phyloP scores from a whole-genome alignment of 1,140 invertebrate species.

The Caerostris darwini region DNA sequence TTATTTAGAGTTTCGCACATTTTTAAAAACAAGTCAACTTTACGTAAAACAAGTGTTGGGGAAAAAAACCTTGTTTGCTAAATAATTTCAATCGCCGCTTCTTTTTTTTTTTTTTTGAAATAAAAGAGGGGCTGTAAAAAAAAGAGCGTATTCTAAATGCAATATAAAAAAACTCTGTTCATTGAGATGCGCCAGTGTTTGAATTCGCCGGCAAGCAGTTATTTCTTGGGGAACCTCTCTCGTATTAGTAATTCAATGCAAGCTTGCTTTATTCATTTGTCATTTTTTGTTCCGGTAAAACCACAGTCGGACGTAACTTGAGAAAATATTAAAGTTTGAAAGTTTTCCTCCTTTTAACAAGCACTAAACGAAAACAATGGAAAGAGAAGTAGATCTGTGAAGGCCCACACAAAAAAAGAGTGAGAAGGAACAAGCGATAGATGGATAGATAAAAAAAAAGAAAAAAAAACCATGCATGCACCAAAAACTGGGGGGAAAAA shows the following conservation, averaged over 20 bases:
- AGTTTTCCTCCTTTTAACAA: slow-evolving; percentile 76
- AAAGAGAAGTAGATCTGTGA: slow-evolving; percentile 57
- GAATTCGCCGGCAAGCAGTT: slow-evolving; percentile 29
- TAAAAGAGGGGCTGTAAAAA: slow-evolving; percentile 17
- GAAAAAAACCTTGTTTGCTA: slow-evolving; percentile 46
- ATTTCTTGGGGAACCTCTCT: not conserved
- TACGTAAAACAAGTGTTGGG: slow-evolving; percentile 13
- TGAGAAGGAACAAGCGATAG: slow-evolving; percentile 69
- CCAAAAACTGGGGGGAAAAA: slow-evolving; percentile 26
- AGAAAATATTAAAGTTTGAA: slow-evolving; percentile 78
- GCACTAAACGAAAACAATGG: slow-evolving; percentile 76
- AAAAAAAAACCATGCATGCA: slow-evolving; percentile 32
- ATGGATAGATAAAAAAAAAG: slow-evolving; percentile 74
- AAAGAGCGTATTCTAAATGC: not conserved
- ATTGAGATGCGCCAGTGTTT: slow-evolving; percentile 32
- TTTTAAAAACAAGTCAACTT: slow-evolving; percentile 15
- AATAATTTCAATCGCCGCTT: slow-evolving; percentile 58
- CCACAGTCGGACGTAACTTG: slow-evolving; percentile 66
- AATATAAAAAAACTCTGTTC: slow-evolving; percentile 29
- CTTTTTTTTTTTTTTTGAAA: not conserved
- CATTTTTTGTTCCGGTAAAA: slow-evolving; percentile 40
- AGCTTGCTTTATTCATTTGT: slow-evolving; percentile 65
- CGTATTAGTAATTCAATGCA: slow-evolving; percentile 67
- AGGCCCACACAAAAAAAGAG: not conserved
- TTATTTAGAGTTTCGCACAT: slow-evolving; percentile 51